Evolutionary conservation across 2,113 vertebrate species (phyloP).

Genomic region (Peromyscus maniculatus): DNA sequence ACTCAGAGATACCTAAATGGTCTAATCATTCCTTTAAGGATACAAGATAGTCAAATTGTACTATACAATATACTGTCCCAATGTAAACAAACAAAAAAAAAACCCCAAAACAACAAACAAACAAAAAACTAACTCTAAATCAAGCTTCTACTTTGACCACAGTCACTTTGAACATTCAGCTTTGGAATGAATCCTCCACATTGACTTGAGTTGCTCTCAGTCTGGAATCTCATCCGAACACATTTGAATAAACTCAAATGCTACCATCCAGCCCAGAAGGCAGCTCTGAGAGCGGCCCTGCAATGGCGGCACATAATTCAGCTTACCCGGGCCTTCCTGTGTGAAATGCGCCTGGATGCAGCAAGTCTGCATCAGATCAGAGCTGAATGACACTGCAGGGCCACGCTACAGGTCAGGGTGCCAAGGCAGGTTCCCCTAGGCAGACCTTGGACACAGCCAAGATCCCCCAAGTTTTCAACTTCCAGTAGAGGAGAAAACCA

Average conservation of each 20-base stretch:
- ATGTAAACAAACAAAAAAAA: not conserved
- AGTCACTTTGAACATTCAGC: not conserved
- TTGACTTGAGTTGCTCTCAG: not conserved
- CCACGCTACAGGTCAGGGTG: not conserved
- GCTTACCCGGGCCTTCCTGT: constrained; percentile 31
- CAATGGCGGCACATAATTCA: not conserved
- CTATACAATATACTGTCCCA: not conserved
- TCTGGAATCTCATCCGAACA: not conserved
- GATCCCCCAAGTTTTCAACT: constrained; percentile 15
- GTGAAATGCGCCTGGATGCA: constrained; percentile 12
- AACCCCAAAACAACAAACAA: not conserved
- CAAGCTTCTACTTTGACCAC: constrained; percentile 9
- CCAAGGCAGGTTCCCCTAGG: not conserved
- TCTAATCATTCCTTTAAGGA: not conserved
- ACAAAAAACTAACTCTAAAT: not conserved
- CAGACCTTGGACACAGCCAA: not conserved
- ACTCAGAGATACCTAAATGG: not conserved
- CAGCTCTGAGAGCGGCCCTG: not conserved
- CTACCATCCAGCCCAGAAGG: not conserved
- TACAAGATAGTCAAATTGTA: constrained; percentile 18
- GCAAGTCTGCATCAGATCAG: not conserved
- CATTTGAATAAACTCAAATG: not conserved
- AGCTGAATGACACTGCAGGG: not conserved
- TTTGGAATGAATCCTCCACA: not conserved
- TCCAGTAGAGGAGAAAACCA: constrained; percentile 70